Evolutionary conservation across 2,888 invertebrate species (phyloP).

Genomic region (Lithodes maja): DNA sequence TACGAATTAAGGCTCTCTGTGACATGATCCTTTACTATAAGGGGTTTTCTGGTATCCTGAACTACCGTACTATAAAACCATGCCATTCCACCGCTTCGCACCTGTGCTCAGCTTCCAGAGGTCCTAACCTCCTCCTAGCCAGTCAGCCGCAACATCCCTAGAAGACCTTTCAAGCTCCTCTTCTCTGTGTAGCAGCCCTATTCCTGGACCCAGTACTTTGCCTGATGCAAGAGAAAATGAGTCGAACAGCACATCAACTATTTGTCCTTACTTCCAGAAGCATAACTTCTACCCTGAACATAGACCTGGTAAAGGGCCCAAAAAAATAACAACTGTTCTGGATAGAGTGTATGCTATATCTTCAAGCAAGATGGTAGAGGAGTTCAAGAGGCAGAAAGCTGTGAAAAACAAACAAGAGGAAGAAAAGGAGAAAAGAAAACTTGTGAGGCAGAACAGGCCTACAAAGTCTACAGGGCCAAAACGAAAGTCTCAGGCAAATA

Average conservation of each 20-base stretch:
- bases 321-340: not conserved
- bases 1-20: not conserved
- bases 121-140: not conserved
- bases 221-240: not conserved
- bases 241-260: not conserved
- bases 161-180: slow-evolving; percentile 6
- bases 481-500: not conserved
- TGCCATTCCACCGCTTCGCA: slow-evolving; percentile 6
- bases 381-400: not conserved
- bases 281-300: slow-evolving; percentile 18
- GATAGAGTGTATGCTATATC: slow-evolving; percentile 14
- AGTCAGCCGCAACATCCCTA: not conserved
- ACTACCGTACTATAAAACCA: not conserved
- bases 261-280: not conserved
- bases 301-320: slow-evolving; percentile 16
- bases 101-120: not conserved
- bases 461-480: not conserved
- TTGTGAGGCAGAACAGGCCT: slow-evolving; percentile 2
- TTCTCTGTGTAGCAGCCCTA: slow-evolving; percentile 8
- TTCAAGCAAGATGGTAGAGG: not conserved
- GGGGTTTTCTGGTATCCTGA: not conserved
- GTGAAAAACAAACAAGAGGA: not conserved
- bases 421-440: not conserved
- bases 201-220: not conserved
- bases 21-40: slow-evolving; percentile 6